phyloP scores from a whole-genome alignment of 2,888 invertebrate species.

The Nephrotoma guestfalica region DNA sequence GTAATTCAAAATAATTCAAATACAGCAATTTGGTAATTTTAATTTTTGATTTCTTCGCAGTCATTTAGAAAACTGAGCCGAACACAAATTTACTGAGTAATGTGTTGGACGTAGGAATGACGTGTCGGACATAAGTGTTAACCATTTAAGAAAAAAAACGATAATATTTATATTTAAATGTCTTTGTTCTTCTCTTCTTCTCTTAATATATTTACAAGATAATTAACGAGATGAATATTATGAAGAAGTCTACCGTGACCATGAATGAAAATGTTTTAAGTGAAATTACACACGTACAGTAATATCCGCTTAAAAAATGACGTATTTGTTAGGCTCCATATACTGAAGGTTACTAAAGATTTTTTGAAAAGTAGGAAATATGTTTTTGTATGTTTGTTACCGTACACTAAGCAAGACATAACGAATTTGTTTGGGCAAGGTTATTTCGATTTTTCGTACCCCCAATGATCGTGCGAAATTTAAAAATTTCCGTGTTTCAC shows the following conservation, averaged over 20 bases:
- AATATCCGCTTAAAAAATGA: no score
- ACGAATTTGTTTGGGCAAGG: no score
- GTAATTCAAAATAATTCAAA: background rate
- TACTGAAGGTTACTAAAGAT: no score
- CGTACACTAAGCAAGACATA: no score
- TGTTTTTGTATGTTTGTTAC: no score
- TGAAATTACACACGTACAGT: background rate
- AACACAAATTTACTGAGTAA: background rate
- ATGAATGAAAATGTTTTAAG: background rate
- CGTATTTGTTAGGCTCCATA: no score
- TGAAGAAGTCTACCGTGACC: background rate
- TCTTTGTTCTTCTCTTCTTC: background rate
- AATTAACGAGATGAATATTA: background rate
- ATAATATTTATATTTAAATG: background rate
- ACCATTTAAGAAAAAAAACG: background rate
- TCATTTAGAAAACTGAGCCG: background rate
- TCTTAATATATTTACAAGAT: background rate
- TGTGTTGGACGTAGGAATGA: no score
- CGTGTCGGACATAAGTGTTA: background rate
- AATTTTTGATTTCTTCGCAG: background rate
- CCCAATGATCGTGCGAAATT: no score
- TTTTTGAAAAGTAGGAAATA: background rate
- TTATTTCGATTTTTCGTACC: no score
- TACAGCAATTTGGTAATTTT: background rate
- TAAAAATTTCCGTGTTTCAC: no score